Percentiles rank a stretch among this genome's conserved stretches.
These are phyloP conservation scores for Nothobranchius furzeri DNA, from an alignment of 2,113 vertebrate genomes.

Conservation along the genomic window DNA sequence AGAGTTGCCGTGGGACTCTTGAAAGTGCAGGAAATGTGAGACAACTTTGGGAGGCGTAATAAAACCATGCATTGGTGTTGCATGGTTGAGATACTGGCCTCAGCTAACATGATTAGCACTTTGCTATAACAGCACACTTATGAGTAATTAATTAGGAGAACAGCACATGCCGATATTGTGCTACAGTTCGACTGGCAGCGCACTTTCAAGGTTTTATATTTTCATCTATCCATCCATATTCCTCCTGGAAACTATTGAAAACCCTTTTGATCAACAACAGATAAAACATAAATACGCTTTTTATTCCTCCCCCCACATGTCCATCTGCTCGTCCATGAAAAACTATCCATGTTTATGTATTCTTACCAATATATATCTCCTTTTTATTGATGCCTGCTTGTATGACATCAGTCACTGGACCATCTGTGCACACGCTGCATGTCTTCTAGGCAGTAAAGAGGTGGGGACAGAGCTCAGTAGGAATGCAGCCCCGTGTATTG, in stretches of 20 bases:
- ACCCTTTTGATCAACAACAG: conserved; percentile 82
- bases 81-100: too few species aligned
- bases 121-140: too few species aligned
- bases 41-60: too few species aligned
- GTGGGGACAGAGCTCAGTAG: conserved; percentile 80
- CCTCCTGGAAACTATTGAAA: conserved; percentile 90
- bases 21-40: too few species aligned
- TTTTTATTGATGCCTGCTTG: conserved; percentile 79
- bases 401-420: conserved; percentile 81
- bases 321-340: conserved; percentile 54
- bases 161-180: too few species aligned
- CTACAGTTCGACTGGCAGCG: too few species aligned
- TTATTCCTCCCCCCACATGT: conserved; percentile 48
- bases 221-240: conserved; percentile 35
- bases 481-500: conserved; percentile 92
- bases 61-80: too few species aligned
- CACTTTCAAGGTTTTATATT: too few species aligned
- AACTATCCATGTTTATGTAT: conserved; percentile 67
- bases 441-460: conserved; percentile 71
- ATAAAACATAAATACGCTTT: conserved; percentile 62
- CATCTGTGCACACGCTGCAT: conserved; percentile 86
- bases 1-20: too few species aligned
- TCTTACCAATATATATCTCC: conserved; percentile 71
- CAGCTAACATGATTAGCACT: too few species aligned
- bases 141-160: too few species aligned